Base-by-base conservation (phyloP, 2,113 vertebrate species). In the Etheostoma cragini region DNA sequence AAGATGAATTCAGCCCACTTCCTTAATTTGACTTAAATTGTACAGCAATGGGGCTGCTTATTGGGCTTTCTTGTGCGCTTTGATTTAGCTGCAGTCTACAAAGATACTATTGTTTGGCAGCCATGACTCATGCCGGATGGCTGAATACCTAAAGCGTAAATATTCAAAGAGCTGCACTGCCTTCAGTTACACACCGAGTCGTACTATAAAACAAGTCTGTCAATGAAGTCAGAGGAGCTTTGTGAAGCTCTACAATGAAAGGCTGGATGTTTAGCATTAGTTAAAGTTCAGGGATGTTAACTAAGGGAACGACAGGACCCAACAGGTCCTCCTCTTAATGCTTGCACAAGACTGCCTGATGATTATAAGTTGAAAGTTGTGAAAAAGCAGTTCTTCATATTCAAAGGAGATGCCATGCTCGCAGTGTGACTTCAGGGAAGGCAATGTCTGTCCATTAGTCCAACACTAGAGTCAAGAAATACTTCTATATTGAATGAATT, bases 81-180 rank as follows among this genome's bases (percentile, higher is more conserved):
- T 17, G 77, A 85, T 79, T 88, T 89, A 82, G 75, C 24, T 1
- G 24, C 46, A 5, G 75, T 15, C 64, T 56, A 91, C 89, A 94
- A 92, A 93, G 90, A 86, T 72, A 16, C 75, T 79, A 71, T 92
- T 94, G 93, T 94, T 86, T 82, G 30, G n/a, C 6, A 19, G 69
- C 26, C 5, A 0, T 78, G 83, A 87, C 76, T 88, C 62, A 67
- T 24, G 54, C 10, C 1, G 13, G 52, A 38, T 67, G 80, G 70
- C 64, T 82, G 80, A 81, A 90, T 87, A 89, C 82, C 84, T 84
- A 17, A 80, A 78, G 80, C 13, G 50, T 84, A 87, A 84, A 86
- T 69, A 72, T 71, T 64, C 73, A 62, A 49, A 56, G 35, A 53
- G 61, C 52, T 67, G 63, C 80, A 52, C 54, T 21, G 74, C 61